phyloP scores from a whole-genome alignment of 2,888 invertebrate species.

The Hedya salicella region DNA sequence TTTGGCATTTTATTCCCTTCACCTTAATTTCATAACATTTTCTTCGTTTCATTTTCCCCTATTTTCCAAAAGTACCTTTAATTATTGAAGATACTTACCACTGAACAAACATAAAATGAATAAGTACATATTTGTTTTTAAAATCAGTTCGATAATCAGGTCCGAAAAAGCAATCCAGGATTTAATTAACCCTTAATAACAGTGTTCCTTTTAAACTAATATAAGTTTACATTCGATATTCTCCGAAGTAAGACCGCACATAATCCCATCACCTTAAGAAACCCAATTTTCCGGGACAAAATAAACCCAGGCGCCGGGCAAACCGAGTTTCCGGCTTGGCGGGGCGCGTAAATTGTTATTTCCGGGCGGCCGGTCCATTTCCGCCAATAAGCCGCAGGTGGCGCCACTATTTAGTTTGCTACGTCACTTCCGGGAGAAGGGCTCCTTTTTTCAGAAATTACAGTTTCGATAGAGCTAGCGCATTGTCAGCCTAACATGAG shows the following conservation, averaged over 20 bases:
- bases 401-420: conserved; percentile 72
- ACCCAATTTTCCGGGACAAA: conserved; percentile 37
- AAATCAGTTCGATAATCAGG: too few species aligned
- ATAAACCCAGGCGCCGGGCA: conserved; percentile 24
- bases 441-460: conserved; percentile 6
- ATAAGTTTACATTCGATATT: not conserved
- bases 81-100: too few species aligned
- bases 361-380: conserved; percentile 75
- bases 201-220: not conserved
- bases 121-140: too few species aligned
- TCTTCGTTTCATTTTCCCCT: too few species aligned
- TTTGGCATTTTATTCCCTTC: too few species aligned
- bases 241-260: not conserved
- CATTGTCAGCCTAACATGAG: too few species aligned
- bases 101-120: too few species aligned
- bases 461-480: too few species aligned
- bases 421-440: conserved; percentile 51
- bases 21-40: too few species aligned
- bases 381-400: conserved; percentile 76
- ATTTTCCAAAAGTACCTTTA: too few species aligned
- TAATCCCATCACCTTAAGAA: conserved; percentile 36
- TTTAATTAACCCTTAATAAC: too few species aligned
- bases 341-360: conserved; percentile 71
- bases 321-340: conserved; percentile 24
- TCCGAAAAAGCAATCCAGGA: too few species aligned